Conservation (phyloP, 1,140 invertebrate species). For the Sycophila sp. region DNA sequence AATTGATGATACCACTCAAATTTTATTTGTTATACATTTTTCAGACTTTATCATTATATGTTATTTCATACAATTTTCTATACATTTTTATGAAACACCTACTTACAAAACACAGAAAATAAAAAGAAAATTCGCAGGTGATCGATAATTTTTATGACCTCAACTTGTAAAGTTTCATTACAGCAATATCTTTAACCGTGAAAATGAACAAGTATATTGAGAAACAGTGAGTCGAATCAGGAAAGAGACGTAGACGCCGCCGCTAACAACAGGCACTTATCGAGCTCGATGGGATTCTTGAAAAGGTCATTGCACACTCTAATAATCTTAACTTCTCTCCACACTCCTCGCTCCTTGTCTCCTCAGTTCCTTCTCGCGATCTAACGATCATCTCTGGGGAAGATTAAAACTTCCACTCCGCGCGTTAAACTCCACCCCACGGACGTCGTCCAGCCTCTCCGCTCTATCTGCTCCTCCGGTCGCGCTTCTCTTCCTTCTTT, state of each 20-base stretch:
- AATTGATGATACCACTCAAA: no score
- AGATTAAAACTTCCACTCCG: constrained; percentile 49
- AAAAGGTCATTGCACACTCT: neutral
- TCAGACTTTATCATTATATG: no score
- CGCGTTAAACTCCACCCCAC: constrained; percentile 38
- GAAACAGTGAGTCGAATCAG: no score
- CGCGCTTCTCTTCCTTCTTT: neutral
- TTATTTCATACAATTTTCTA: no score
- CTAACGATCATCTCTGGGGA: constrained; percentile 45
- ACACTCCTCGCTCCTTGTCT: neutral
- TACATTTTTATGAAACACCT: no score
- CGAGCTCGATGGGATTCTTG: neutral
- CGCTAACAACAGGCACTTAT: no score
- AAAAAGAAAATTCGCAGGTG: neutral
- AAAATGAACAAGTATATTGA: no score
- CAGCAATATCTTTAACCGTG: no score
- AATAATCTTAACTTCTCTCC: neutral
- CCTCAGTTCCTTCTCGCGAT: constrained; percentile 15
- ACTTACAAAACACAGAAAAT: no score
- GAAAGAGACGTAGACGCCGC: no score
- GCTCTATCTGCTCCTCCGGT: neutral
- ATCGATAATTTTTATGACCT: neutral
- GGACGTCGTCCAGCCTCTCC: neutral
- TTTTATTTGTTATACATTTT: no score
- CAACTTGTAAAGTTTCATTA: no score